A percentile compares a stretch with the other conserved stretches of the same genome.
Evolutionary conservation across 2,113 vertebrate species (phyloP).

Genomic region (Forbesichthys agassizii): DNA sequence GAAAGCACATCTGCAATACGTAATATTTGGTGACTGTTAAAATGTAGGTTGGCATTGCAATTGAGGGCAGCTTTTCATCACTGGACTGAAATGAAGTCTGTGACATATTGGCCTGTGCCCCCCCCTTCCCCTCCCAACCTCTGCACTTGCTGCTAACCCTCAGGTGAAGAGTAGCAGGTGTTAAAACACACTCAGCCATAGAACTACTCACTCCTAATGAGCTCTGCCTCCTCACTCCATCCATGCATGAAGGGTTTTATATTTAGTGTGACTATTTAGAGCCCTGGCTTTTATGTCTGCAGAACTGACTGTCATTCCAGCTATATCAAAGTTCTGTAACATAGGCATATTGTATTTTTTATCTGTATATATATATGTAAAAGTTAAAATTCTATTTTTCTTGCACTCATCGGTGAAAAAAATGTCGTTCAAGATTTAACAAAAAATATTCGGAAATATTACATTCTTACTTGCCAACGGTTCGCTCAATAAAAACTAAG

Average conservation of each 20-base stretch:
- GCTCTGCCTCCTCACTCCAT: slow-evolving; percentile 59
- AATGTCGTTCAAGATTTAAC: no score
- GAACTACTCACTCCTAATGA: slow-evolving; percentile 71
- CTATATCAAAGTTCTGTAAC: no score
- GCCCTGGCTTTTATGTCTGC: slow-evolving; percentile 80
- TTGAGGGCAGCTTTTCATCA: slow-evolving; percentile 61
- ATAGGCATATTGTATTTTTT: no score
- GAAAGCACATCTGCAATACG: background rate
- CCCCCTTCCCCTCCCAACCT: slow-evolving; percentile 42
- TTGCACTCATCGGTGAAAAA: no score
- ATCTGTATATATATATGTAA: no score
- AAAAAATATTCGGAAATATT: no score
- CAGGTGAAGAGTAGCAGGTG: slow-evolving; percentile 80
- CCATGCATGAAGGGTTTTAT: slow-evolving; percentile 68
- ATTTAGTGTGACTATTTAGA: slow-evolving; percentile 86
- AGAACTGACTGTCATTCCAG: slow-evolving; percentile 52
- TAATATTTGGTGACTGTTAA: slow-evolving; percentile 59
- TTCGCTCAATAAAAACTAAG: background rate
- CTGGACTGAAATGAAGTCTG: slow-evolving; percentile 66
- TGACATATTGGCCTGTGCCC: slow-evolving; percentile 53
- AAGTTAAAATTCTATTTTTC: no score
- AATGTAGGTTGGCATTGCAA: slow-evolving; percentile 58
- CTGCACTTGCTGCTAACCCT: slow-evolving; percentile 53
- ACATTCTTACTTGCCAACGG: background rate
- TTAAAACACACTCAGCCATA: slow-evolving; percentile 76